Percentiles rank a stretch among this genome's conserved stretches.
These are phyloP conservation scores for Lamprotornis superbus DNA, from an alignment of 2,113 vertebrate species.

Conservation along the genomic window DNA sequence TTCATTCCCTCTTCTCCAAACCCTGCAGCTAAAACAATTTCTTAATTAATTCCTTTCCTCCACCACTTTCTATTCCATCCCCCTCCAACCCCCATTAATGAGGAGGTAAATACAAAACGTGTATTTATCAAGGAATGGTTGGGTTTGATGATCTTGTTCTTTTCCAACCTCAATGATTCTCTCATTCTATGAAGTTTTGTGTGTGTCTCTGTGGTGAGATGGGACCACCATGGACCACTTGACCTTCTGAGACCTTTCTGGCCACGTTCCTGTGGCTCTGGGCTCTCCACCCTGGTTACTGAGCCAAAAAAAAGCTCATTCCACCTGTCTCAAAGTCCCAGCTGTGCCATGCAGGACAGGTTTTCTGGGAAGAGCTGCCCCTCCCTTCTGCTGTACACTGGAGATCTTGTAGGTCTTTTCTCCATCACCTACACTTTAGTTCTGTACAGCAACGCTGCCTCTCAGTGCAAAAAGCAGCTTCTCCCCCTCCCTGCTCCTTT, in stretches of 20 bases:
- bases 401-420: not conserved
- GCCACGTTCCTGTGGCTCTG: not conserved
- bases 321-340: not conserved
- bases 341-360: not conserved
- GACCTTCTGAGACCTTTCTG: not conserved
- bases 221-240: not conserved
- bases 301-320: not conserved
- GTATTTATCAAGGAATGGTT: not conserved
- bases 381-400: fast-evolving
- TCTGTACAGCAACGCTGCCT: fast-evolving
- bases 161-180: not conserved
- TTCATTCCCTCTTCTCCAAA: not conserved
- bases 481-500: not conserved
- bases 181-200: not conserved
- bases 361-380: not conserved
- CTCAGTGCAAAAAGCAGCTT: not conserved
- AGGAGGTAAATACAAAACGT: too few species aligned
- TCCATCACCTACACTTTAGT: not conserved
- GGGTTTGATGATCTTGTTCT: not conserved
- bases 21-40: not conserved
- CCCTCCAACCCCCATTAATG: not conserved
- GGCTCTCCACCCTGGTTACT: not conserved
- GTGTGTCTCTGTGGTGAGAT: not conserved
- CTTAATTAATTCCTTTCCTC: not conserved
- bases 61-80: not conserved